These are phyloP conservation scores for Brachionus calyciflorus DNA, from an alignment of 1,140 invertebrate genomes.

Conservation along the genomic window DNA sequence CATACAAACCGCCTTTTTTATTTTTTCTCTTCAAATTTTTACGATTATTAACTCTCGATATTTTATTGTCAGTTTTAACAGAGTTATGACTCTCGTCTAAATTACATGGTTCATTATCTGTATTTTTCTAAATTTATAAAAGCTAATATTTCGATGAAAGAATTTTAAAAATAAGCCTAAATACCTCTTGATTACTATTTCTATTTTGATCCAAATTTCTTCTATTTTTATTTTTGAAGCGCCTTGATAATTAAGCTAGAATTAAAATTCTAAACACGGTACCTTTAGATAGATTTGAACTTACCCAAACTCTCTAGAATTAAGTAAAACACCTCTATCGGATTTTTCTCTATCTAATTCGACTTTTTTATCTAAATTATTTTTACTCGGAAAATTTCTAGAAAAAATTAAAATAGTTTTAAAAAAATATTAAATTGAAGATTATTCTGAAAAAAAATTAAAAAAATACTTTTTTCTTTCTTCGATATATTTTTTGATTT, in stretches of 20 bases:
- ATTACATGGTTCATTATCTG: background rate
- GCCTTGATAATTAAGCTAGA: too few species aligned
- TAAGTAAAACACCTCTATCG: slow-evolving; percentile 57
- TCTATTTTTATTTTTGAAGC: background rate
- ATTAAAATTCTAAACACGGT: too few species aligned
- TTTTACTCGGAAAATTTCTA: slow-evolving; percentile 66
- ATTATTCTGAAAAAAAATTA: background rate
- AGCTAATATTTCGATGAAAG: background rate
- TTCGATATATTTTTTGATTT: slow-evolving; percentile 75
- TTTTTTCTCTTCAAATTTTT: slow-evolving; percentile 30
- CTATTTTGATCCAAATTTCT: background rate
- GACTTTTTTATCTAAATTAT: slow-evolving; percentile 69
- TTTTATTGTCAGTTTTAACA: background rate
- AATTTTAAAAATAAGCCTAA: too few species aligned
- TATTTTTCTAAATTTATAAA: background rate
- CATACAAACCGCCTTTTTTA: slow-evolving; percentile 35
- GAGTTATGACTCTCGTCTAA: background rate
- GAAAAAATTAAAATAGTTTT: slow-evolving; percentile 44
- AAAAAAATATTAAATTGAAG: slow-evolving; percentile 19
- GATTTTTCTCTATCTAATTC: slow-evolving; percentile 67
- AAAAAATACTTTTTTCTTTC: slow-evolving; percentile 69
- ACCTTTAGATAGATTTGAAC: too few species aligned
- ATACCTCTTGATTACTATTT: background rate
- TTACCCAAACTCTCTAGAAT: slow-evolving; percentile 56
- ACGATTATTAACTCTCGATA: background rate